A percentile compares a stretch with the other conserved stretches of the same genome.
Evolutionary conservation across 2,113 vertebrate genomes (phyloP).

Genomic region (Salvelinus fontinalis): DNA sequence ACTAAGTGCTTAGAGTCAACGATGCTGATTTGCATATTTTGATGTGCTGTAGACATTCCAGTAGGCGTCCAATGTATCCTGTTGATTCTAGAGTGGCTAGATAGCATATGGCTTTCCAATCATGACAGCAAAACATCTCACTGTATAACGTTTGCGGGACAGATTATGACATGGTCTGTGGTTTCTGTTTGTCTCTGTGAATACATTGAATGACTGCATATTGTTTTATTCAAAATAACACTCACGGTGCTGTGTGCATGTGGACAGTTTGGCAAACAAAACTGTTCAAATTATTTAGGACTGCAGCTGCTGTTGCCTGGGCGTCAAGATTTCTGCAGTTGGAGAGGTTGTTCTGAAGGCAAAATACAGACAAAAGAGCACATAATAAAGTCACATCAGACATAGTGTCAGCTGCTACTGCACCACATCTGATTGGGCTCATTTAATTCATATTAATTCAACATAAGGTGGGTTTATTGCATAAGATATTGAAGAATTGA

Average conservation of each 20-base stretch:
- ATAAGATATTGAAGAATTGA: neutral
- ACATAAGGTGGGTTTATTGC: neutral
- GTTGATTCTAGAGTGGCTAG: constrained; percentile 30
- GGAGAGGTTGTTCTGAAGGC: constrained; percentile 12
- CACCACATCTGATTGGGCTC: neutral
- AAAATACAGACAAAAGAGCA: constrained; percentile 8
- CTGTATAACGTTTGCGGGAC: constrained; percentile 42
- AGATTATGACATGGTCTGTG: neutral
- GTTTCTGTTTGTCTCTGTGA: constrained; percentile 17
- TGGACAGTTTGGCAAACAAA: neutral
- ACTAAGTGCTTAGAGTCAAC: neutral
- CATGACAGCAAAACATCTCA: constrained; percentile 26
- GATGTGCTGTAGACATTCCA: constrained; percentile 45
- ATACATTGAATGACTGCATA: constrained; percentile 22
- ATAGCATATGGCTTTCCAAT: constrained; percentile 48
- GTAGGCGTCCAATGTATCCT: constrained; percentile 11
- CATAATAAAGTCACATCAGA: constrained; percentile 9
- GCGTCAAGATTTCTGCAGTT: constrained; percentile 1
- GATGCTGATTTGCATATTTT: constrained; percentile 27
- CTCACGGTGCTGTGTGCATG: neutral
- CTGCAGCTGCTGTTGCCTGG: neutral
- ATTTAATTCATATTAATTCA: neutral
- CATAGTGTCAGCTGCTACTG: neutral
- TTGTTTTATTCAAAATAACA: constrained; percentile 22
- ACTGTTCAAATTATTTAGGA: neutral